These are phyloP conservation scores for Sinelater perroti DNA, from an alignment of 2,888 invertebrate species.

Conservation along the genomic window DNA sequence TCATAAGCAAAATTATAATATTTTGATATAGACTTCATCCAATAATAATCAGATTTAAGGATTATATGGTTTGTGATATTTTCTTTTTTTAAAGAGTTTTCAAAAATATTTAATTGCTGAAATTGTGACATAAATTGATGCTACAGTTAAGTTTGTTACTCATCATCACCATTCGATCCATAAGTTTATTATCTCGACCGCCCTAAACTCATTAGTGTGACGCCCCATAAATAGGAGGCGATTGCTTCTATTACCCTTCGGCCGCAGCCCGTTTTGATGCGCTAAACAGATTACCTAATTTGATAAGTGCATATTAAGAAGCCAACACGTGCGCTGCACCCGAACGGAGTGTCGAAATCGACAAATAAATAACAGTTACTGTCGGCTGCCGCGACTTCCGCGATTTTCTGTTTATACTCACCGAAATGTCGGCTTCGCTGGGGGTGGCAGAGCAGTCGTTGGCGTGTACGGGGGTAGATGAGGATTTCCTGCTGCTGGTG, in stretches of 20 bases:
- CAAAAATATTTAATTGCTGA: too few relatives aligned
- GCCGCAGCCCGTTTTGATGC: conserved; percentile 24
- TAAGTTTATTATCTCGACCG: background rate
- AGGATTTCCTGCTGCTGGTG: conserved; percentile 53
- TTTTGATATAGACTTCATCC: too few relatives aligned
- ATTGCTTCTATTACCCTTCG: conserved; percentile 16
- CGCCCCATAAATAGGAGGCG: background rate
- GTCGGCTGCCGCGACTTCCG: conserved; percentile 2
- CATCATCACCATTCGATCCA: too few relatives aligned
- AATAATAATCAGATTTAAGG: too few relatives aligned
- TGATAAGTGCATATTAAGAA: conserved; percentile 30
- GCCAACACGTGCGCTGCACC: conserved; percentile 23
- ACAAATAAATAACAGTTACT: conserved; percentile 26
- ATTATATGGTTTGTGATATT: too few relatives aligned
- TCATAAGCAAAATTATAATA: too few relatives aligned
- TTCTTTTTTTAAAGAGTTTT: too few relatives aligned
- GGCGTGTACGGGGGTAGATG: conserved; percentile 49
- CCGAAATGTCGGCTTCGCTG: conserved; percentile 53
- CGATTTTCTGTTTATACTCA: conserved; percentile 46
- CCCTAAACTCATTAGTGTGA: background rate
- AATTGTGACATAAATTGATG: too few relatives aligned
- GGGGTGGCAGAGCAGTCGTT: conserved; percentile 53
- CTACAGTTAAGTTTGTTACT: too few relatives aligned
- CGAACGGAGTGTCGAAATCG: conserved; percentile 16
- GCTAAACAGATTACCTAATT: conserved; percentile 33